These are phyloP conservation scores for Plecotus auritus DNA, from an alignment of 2,113 vertebrate genomes.

Conservation along the genomic window DNA sequence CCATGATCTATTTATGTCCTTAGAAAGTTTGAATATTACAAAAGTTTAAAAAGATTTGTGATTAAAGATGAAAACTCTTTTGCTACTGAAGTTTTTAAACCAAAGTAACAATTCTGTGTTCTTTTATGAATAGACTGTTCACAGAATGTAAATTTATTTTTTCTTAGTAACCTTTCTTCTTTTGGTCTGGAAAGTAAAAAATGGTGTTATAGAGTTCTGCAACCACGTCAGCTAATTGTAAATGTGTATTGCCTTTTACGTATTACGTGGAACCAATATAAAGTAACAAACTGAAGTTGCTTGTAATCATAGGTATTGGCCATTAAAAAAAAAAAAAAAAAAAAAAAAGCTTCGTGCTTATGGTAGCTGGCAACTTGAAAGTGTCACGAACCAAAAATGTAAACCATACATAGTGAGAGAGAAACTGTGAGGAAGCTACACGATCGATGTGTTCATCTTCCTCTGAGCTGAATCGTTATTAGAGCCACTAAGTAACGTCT, in stretches of 20 bases:
- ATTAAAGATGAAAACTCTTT: conserved; percentile 49
- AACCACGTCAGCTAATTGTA: conserved; percentile 30
- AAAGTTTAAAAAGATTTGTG: background rate
- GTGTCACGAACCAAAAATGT: conserved; percentile 45
- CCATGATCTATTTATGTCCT: background rate
- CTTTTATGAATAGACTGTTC: conserved; percentile 21
- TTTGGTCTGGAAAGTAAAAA: conserved; percentile 37
- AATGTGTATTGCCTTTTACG: conserved; percentile 55
- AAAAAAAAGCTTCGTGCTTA: background rate
- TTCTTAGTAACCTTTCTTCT: conserved; percentile 32
- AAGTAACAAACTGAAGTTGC: conserved; percentile 62
- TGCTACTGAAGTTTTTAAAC: conserved; percentile 57
- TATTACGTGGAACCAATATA: conserved; percentile 61
- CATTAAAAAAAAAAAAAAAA: background rate
- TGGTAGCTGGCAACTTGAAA: conserved; percentile 54
- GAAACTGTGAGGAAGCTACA: background rate
- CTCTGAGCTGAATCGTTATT: conserved; percentile 1
- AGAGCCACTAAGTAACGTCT: conserved; percentile 29
- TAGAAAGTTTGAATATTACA: conserved; percentile 23
- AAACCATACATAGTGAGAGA: conserved; percentile 15
- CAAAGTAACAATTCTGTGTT: background rate
- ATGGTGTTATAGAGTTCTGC: conserved; percentile 27
- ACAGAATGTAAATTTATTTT: conserved; percentile 44
- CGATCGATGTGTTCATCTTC: conserved; percentile 18
- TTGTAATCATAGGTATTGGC: conserved; percentile 49